Conservation (phyloP, 1,140 invertebrate genomes). For the Orchestia grillus region DNA sequence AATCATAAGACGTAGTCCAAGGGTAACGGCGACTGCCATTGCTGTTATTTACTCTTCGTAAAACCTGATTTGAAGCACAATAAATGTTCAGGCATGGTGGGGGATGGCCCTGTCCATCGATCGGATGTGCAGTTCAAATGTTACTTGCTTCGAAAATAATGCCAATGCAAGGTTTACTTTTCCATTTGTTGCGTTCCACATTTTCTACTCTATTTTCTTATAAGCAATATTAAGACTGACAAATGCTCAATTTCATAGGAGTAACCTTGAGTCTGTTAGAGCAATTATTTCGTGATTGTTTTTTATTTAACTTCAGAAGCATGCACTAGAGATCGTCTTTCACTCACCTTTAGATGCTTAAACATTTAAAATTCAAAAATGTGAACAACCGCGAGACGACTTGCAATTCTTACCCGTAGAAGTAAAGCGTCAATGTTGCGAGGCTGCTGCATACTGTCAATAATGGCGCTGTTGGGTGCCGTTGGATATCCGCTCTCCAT, state of each 20-base stretch:
- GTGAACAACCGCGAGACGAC: not conserved
- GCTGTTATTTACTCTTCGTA: not conserved
- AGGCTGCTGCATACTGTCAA: not conserved
- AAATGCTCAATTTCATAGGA: not conserved
- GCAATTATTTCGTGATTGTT: not conserved
- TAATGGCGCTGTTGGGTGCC: not conserved
- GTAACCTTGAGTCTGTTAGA: not conserved
- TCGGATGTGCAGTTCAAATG: not conserved
- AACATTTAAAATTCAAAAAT: not conserved
- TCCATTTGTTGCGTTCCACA: not conserved
- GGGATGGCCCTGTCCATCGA: not conserved
- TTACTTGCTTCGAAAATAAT: not conserved
- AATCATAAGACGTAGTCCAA: not conserved
- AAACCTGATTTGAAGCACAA: not conserved
- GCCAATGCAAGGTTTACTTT: not conserved
- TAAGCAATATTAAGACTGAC: not conserved
- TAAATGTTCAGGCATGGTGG: not conserved
- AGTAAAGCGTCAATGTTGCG: not conserved
- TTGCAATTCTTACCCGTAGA: not conserved
- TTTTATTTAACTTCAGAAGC: not conserved
- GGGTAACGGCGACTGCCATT: not conserved
- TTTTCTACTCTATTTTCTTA: not conserved
- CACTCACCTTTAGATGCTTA: too few species aligned
- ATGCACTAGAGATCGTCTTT: too few species aligned
- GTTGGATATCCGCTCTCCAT: not conserved